Evolutionary conservation across 2,888 invertebrate genomes (phyloP).

Genomic region (Pristionchus maxplancki): DNA sequence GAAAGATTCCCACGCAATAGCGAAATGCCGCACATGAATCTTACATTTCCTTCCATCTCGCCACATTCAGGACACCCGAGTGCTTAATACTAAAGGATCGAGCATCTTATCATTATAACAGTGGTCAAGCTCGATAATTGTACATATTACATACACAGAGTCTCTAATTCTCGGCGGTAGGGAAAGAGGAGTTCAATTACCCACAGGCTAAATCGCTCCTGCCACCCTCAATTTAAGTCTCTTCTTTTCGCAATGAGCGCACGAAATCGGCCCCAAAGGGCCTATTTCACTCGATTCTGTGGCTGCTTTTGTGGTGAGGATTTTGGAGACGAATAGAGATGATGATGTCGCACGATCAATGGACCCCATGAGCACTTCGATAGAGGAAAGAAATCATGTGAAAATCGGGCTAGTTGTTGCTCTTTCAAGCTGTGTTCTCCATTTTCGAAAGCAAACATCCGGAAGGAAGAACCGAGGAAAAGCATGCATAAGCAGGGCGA

Average conservation of each 20-base stretch:
- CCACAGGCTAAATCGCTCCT: not conserved
- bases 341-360: not conserved
- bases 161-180: not conserved
- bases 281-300: not conserved
- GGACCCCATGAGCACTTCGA: not conserved
- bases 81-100: not conserved
- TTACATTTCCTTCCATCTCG: not conserved
- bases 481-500: not conserved
- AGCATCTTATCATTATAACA: no score
- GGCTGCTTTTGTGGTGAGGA: not conserved
- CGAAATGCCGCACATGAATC: not conserved
- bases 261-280: not conserved
- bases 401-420: no score
- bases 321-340: not conserved
- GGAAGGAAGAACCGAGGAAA: not conserved
- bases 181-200: not conserved
- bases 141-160: not conserved
- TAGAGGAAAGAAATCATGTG: not conserved
- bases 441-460: not conserved
- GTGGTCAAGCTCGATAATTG: not conserved
- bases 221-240: not conserved
- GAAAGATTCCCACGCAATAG: not conserved
- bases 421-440: not conserved
- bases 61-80: not conserved
- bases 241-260: not conserved